Base-by-base conservation (phyloP, 2,113 vertebrate species). In the Odontophorus gujanensis region DNA sequence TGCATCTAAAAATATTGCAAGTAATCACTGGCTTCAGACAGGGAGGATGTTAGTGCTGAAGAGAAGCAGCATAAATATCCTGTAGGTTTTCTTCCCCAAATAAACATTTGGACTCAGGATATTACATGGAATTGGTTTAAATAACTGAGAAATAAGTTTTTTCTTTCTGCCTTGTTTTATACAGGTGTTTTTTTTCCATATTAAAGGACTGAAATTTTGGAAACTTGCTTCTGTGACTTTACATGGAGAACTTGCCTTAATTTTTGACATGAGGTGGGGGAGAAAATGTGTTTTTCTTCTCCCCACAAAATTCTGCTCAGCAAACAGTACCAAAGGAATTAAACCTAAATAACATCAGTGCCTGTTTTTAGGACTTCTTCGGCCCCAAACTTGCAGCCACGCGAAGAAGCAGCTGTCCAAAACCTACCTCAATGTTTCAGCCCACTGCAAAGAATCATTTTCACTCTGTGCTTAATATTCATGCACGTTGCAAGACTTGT, bases 1-100 rank as follows among this genome's bases (percentile, higher is more conserved):
- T 50, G n/a, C 55, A 25, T 92, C 96, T 97, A 97, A 98, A 98
- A 97, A 98, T 97, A 96, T 13, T 94, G 36, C 14, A 11, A 87
- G 61, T 95, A 97, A 97, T 89, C 87, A 87, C 85, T 73, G 75
- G 87, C 81, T 96, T 95, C 17, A 34, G 90, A 61, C 36, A 55
- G 71, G 73, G 78, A 97, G 94, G 94, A 89, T 95, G 83, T 96
- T 95, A 91, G 92, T 96, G 51, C 79, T 81, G 62, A 79, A 89
- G 55, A 96, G 45, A 81, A 96, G 67, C 6, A 67, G 77, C 48
- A 90, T 94, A 97, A 96, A 96, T 96, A 97, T 91, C 92, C 94
- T 96, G 82, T 36, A 67, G 83, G 62, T 18, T 48, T 77, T 53
- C 43, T 65, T 58, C 43, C 57, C 50, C 63, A 95, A 87, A 87